A percentile compares a stretch with the other conserved stretches of the same genome.
Conservation (phyloP, 2,888 invertebrate species). For the Deilephila porcellus region DNA sequence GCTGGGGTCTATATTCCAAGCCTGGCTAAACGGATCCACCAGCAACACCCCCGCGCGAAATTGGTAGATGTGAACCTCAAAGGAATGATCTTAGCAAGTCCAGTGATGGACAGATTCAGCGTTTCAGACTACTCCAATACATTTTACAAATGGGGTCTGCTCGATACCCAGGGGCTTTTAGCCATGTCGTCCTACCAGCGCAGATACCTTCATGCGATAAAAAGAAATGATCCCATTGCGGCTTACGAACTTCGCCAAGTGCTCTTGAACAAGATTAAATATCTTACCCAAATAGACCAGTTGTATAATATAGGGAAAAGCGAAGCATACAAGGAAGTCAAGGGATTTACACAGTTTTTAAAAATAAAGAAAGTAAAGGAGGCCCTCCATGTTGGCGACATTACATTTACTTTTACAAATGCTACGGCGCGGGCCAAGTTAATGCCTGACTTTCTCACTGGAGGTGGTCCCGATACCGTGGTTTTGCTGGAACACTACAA, state of each 20-base stretch:
- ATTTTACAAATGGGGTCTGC: background rate
- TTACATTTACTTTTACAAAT: background rate
- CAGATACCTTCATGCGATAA: background rate
- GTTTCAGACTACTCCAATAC: background rate
- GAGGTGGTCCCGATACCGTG: background rate
- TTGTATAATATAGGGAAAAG: background rate
- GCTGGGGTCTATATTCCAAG: background rate
- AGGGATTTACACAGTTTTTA: background rate
- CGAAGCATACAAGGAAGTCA: background rate
- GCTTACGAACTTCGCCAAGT: background rate
- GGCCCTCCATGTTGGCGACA: background rate
- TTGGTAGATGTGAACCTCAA: background rate
- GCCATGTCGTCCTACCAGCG: background rate
- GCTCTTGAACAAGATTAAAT: background rate
- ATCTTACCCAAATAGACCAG: background rate
- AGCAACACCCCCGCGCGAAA: background rate
- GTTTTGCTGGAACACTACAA: background rate
- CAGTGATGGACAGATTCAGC: background rate
- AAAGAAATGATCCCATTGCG: background rate
- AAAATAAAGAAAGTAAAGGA: background rate
- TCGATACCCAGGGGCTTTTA: background rate
- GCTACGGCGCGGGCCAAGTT: background rate
- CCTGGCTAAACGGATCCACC: background rate
- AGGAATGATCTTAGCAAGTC: background rate
- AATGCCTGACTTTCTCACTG: background rate